phyloP scores from a whole-genome alignment of 2,888 invertebrate species.

The Napeogenes sylphis region DNA sequence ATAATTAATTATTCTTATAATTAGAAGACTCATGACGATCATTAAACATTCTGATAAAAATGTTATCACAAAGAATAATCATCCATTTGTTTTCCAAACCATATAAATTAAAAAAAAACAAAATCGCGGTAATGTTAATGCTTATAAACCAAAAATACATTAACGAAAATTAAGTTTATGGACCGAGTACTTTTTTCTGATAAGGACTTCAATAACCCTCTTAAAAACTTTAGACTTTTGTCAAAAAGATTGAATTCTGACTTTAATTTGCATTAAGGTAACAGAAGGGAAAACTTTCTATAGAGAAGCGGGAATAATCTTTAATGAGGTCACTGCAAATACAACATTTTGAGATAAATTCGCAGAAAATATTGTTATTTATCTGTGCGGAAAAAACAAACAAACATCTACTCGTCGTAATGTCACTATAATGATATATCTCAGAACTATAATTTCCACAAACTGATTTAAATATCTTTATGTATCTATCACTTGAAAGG shows the following conservation, averaged over 20 bases:
- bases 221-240: conserved; percentile 8
- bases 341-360: background rate
- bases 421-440: no score
- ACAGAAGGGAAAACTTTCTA: background rate
- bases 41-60: no score
- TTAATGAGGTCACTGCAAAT: background rate
- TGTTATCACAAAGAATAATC: background rate
- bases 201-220: conserved; percentile 14
- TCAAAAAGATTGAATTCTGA: background rate
- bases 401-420: no score
- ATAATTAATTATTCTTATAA: no score
- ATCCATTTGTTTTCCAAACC: background rate
- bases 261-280: background rate
- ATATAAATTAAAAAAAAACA: background rate
- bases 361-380: background rate
- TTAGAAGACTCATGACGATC: no score
- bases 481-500: no score
- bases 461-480: no score
- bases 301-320: background rate
- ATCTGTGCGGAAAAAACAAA: no score
- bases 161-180: conserved; percentile 14
- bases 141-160: conserved; percentile 2
- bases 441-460: no score
- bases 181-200: conserved; percentile 10
- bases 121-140: background rate